These are phyloP conservation scores for Poeciliopsis paucimaculata DNA, from an alignment of 2,797 vertebrate species.

Conservation along the genomic window DNA sequence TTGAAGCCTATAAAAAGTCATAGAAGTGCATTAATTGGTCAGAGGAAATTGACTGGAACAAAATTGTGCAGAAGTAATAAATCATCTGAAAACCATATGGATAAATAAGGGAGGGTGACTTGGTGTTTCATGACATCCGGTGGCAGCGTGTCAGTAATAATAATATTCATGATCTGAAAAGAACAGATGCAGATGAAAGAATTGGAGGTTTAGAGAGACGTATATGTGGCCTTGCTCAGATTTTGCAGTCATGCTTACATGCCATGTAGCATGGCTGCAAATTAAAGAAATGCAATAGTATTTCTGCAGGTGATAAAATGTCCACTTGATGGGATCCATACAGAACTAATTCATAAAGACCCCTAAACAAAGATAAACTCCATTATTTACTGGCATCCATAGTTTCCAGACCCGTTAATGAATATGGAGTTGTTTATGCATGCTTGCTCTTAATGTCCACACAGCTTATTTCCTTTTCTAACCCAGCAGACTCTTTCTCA, in stretches of 20 bases:
- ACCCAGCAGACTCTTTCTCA: background rate
- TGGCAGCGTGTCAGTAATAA: background rate
- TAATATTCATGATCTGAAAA: background rate
- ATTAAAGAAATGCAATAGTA: background rate
- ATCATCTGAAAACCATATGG: background rate
- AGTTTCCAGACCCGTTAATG: background rate
- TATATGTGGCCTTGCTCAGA: background rate
- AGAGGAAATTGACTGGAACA: background rate
- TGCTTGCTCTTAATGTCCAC: background rate
- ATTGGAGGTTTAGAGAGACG: background rate
- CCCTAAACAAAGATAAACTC: background rate
- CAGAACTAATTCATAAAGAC: background rate
- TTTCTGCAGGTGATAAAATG: background rate
- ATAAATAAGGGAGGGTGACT: background rate
- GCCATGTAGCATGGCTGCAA: background rate
- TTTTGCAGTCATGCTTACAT: background rate
- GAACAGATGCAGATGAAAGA: background rate
- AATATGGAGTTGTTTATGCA: background rate
- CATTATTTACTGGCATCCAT: background rate
- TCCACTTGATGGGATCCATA: background rate
- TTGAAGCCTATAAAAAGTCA: background rate
- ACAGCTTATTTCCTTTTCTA: background rate
- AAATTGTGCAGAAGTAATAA: background rate
- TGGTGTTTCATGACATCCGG: background rate
- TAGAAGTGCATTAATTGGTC: background rate